Percentiles rank a stretch among this genome's conserved stretches.
Evolutionary conservation across 2,797 vertebrate genomes (phyloP).

Genomic region (Zalophus californianus): DNA sequence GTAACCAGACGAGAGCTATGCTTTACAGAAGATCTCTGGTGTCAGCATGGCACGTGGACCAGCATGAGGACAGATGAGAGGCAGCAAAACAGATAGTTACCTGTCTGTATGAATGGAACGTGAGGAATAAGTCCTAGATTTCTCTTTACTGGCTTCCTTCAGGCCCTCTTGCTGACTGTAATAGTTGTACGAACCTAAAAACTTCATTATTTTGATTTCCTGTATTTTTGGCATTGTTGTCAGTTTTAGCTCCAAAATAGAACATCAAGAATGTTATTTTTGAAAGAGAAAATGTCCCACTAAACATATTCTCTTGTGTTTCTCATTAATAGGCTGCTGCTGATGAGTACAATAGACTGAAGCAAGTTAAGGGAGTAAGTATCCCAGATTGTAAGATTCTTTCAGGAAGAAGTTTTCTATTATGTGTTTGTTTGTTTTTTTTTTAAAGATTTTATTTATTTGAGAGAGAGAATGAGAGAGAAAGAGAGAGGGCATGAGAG

Average conservation of each 20-base stretch:
- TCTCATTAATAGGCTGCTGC: constrained; percentile 87
- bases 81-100: not conserved
- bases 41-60: not conserved
- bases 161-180: not conserved
- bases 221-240: not conserved
- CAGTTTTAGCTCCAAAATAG: constrained; percentile 1
- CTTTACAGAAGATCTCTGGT: not conserved
- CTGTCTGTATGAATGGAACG: not conserved
- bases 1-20: not conserved
- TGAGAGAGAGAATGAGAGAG: no score
- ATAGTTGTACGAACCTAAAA: not conserved
- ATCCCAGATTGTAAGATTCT: not conserved
- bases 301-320: constrained; percentile 60
- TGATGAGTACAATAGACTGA: constrained; percentile 91
- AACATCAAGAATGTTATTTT: constrained; percentile 21
- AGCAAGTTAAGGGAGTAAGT: constrained; percentile 89
- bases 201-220: not conserved
- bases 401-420: not conserved
- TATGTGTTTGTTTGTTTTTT: not conserved
- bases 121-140: not conserved
- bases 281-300: not conserved
- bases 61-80: not conserved
- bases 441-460: no score
- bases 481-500: no score
- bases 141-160: not conserved